Evolutionary conservation across 2,797 vertebrate genomes (phyloP), one percentile per base, ranked within the genome.

Genomic region (Halcyon smyrnensis): DNA sequence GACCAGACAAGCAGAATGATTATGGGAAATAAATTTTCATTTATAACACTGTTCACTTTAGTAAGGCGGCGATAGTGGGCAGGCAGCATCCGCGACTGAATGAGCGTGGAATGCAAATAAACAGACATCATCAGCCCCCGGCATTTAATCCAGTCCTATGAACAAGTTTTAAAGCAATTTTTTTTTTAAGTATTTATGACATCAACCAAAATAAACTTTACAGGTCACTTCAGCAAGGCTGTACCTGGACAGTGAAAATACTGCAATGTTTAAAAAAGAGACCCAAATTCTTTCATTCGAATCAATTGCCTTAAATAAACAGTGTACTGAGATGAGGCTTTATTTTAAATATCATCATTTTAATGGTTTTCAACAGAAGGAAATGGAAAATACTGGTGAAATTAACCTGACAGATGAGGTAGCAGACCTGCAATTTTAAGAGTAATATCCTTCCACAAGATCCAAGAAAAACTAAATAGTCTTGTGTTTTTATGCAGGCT

Each of bases 321-420:
- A 93, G 64, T 25, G 17, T 27, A 32, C 73, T 70, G 73, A 94
- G 91, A 85, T 87, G 93, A 91, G 68, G 59, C 68, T 90, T 93
- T 84, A 32, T 81, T 75, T 84, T 87, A 89, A 92, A 88, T 71
- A 84, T 74, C 57, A 34, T 75, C 4, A 77, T 95, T 93, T 89
- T 67, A 95, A 92, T 68, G 67, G 81, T 84, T 93, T 97, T 91
- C 95, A 95, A 46, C 87, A 92, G 71, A 89, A 92, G 75, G 82
- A 97, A 96, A 89, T 74, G 94, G 91, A 96, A 96, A 94, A 79
- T 76, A 54, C 68, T 83, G 57, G 57, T 94, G 89, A 95, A 96
- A 95, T 93, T 80, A 93, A 95, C 89, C 87, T 89, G 85, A 96
- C 90, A 94, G 90, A 94, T 93, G 91, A 97, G 87, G 95, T 95